Base-by-base conservation (phyloP, 2,888 invertebrate genomes). In the Polydesmus complanatus region DNA sequence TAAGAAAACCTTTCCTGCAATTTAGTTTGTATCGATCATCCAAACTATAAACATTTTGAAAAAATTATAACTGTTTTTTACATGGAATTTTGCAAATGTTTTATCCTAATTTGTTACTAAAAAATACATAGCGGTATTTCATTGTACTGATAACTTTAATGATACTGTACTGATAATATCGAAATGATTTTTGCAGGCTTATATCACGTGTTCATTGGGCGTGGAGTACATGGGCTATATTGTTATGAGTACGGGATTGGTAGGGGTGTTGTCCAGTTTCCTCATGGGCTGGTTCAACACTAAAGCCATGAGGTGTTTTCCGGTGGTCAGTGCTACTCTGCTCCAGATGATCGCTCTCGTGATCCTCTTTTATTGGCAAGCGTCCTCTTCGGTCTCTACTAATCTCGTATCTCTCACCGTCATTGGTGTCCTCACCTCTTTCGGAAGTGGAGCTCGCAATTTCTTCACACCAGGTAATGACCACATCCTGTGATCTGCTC, bases 231-330 rank as follows among this genome's bases (percentile, higher is more conserved):
- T 58, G 11, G 58, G 58, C 3, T 50, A 50, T n/a, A 26, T 58
- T 53, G 14, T 11, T 3, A 3, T 58, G 3, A 52, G 58, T 49
- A 23, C 21, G 11, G 49, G 58, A 3, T n/a, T 58, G 8, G 23
- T 49, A 22, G 58, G 58, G 5, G 23, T 19, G 3, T 8, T 58
- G 14, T 49, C 50, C 11, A 50, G 50, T 25, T 23, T 58, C 8
- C 23, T 58, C 3, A 19, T 58, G 14, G 58, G 58, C 21, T 58
- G 58, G 58, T 58, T 58, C 21, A 58, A 58, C 21, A 58, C 5
- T 5, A 49, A 51, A 27, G 21, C 51, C 8, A 18, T 25, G 21
- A 19, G 50, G 14, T 11, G 14, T 23, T 14, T 51, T 50, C 58
- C 58, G 2, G 8, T 58, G 3, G 25, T 23, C 8, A 23, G 21